Conservation (phyloP, 2,113 vertebrate species). For the Sphyrna mokarran region DNA sequence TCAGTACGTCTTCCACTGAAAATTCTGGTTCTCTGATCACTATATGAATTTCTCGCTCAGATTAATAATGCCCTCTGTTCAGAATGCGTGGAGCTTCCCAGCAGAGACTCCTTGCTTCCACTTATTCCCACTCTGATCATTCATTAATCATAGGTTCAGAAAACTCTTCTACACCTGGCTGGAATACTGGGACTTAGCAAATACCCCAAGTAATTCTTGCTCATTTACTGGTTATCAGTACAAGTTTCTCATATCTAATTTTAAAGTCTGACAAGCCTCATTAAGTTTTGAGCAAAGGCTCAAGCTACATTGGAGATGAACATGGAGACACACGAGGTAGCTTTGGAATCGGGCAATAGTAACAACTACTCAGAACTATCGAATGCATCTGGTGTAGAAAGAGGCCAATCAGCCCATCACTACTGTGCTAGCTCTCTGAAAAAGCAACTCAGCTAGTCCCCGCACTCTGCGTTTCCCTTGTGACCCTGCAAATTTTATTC, state of each 20-base stretch:
- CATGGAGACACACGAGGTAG: no score
- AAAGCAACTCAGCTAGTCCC: no score
- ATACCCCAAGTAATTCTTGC: neutral
- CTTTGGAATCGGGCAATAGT: no score
- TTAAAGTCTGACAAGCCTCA: neutral
- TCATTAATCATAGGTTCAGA: neutral
- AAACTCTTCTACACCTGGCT: neutral
- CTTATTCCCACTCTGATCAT: neutral
- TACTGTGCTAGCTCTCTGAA: no score
- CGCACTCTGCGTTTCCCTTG: no score
- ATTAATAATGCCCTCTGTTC: conserved; percentile 5
- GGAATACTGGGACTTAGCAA: neutral
- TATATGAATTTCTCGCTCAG: neutral
- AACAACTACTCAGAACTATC: no score
- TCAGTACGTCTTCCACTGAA: neutral
- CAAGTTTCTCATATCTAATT: neutral
- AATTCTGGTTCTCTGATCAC: neutral
- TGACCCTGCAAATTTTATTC: no score
- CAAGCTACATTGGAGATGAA: neutral
- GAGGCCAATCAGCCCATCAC: no score
- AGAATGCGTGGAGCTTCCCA: neutral
- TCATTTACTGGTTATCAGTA: neutral
- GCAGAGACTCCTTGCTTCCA: neutral
- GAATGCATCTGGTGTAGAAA: no score
- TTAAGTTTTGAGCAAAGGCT: neutral